Base-by-base conservation (phyloP, 2,888 invertebrate genomes). In the Elysia crispata region DNA sequence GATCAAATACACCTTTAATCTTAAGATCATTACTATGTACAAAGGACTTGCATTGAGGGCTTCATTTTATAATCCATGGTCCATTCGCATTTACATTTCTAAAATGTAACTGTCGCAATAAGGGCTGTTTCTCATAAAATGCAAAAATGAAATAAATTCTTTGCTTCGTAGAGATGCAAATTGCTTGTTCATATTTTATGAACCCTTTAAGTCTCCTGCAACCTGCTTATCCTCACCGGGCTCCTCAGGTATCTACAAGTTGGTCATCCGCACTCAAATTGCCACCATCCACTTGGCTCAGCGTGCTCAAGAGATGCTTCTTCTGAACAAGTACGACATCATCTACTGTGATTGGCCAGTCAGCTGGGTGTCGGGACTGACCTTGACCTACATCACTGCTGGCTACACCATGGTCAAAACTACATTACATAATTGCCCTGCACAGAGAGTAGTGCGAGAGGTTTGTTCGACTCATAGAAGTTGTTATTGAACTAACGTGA, bases 321-420 rank as follows among this genome's bases (percentile, higher is more conserved):
- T 28, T n/a, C n/a, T 74, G 31, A 30, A n/a, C 0, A 6, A 25
- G 6, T 25, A 69, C 8, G 79, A 79, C 60, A 64, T 79, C 33
- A n/a, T 79, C 28, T 79, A 79, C 79, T 72, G 62, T 54, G 79
- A 79, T 74, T 79, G 74, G 74, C 79, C 79, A 18, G 15, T 79
- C 25, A 67, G 67, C 79, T 79, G 79, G 79, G 1, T 79, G 25
- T 28, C 74, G 6, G 67, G 79, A 0, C 57, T 79, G 67, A 74
- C 79, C 33, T 79, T 75, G 25, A 30, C 25, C 25, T 75, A 79
- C 69, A 54, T 79, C 0, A 67, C 31, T 31, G 49, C 64, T 1
- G 79, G 79, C 13, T 74, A 50, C 41, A 67, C 75, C 25, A 67
- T 79, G 57, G 75, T 79, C 20, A 79, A 79, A 30, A 74, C 74